These are phyloP conservation scores for Hylaeus volcanicus DNA, from an alignment of 1,140 invertebrate genomes.

Conservation along the genomic window DNA sequence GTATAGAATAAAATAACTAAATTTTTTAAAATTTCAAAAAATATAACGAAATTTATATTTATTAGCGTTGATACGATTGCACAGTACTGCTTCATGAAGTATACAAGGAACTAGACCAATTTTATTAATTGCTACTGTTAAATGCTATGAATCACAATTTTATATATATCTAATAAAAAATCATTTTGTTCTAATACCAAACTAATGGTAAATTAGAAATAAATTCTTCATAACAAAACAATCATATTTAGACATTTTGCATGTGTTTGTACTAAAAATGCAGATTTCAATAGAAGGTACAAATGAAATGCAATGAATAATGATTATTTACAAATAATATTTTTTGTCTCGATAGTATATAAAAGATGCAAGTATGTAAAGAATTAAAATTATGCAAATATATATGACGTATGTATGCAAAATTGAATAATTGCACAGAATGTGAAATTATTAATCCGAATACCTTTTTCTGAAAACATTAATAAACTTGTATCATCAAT, in stretches of 20 bases:
- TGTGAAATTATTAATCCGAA: neutral
- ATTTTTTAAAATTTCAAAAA: neutral
- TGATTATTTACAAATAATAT: slow-evolving; percentile 8
- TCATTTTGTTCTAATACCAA: neutral
- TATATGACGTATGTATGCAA: neutral
- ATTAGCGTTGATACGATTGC: slow-evolving; percentile 5
- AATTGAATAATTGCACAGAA: neutral
- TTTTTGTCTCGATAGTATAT: neutral
- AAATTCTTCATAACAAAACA: slow-evolving; percentile 22
- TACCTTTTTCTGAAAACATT: too few relatives aligned
- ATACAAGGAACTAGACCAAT: neutral
- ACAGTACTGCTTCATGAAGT: neutral
- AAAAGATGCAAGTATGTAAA: neutral
- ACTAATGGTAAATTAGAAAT: slow-evolving; percentile 21
- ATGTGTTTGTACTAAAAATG: slow-evolving; percentile 21
- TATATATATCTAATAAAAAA: neutral
- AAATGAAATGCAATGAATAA: neutral
- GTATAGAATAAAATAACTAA: neutral
- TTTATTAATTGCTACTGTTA: neutral
- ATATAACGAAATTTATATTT: neutral
- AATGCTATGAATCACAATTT: slow-evolving; percentile 31
- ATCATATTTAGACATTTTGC: slow-evolving; percentile 15
- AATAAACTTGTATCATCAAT: too few relatives aligned
- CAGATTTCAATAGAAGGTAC: slow-evolving; percentile 1
- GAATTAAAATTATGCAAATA: slow-evolving; percentile 22